These are phyloP conservation scores for Temnothorax curvispinosus DNA, from an alignment of 1,140 invertebrate species.

Conservation along the genomic window DNA sequence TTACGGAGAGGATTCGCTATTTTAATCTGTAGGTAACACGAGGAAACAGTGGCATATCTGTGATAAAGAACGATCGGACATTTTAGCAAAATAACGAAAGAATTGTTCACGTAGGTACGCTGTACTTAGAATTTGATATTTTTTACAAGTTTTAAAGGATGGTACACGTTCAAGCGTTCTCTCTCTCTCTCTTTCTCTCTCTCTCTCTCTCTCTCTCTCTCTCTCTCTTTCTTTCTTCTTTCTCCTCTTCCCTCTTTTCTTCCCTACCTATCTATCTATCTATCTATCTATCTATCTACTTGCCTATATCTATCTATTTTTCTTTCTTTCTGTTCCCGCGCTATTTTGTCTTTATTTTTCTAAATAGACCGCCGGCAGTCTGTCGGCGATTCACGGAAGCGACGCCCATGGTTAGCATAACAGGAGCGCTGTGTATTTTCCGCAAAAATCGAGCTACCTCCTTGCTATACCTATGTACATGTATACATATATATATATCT, in stretches of 20 bases:
- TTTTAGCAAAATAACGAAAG: not conserved
- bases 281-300: not conserved
- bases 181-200: not conserved
- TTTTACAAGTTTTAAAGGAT: not conserved
- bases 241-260: no score
- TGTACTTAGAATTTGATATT: not conserved
- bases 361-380: conserved; percentile 47
- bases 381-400: conserved; percentile 35
- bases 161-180: no score
- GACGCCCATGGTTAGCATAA: conserved; percentile 47
- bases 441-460: conserved; percentile 50
- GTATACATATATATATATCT: not conserved
- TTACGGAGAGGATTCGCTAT: not conserved
- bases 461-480: conserved; percentile 10
- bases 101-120: not conserved
- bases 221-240: no score
- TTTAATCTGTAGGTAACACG: not conserved
- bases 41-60: not conserved
- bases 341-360: conserved; percentile 35
- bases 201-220: no score
- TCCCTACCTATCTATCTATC: not conserved
- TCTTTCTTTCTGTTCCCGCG: not conserved
- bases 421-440: conserved; percentile 39
- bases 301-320: not conserved
- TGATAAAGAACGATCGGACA: not conserved